Base-by-base conservation (phyloP, 2,888 invertebrate genomes). In the Caenorhabditis uteleia region DNA sequence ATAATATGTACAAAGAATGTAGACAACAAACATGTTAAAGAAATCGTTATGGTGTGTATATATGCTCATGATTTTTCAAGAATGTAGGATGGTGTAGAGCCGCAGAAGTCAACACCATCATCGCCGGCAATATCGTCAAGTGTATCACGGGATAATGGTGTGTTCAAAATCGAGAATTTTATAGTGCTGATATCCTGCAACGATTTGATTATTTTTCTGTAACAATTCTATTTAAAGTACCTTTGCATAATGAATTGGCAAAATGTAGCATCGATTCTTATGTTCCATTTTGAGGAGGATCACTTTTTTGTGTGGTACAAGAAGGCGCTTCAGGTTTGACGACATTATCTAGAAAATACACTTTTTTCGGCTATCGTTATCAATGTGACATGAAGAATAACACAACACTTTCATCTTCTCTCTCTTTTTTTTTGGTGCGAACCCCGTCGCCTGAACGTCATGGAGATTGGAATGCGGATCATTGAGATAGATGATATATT, bases 191-290 rank as follows among this genome's bases (percentile, higher is more conserved):
- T 40, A 2, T 55, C 38, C 55, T 61, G 49, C 25, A 58, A 58
- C 40, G n/a, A 20, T n/a, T 12, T 33, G 14, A 33, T 14, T 14
- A 12, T 33, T 14, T 33, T 33, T 33, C 33, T n/a, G n/a, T n/a
- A n/a, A n/a, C n/a, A n/a, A n/a, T n/a, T n/a, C n/a, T n/a, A 5
- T 7, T 8, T 1, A 6, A 34, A n/a, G 23, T 34, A 53, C 57
- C 38, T 53, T 48, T 0, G 40, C 16, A 14, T 27, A 21, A 8
- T 34, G 34, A 1, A 59, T 23, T 18, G 69, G 56, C 1, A 70
- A 33, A 29, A 70, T 59, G 46, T 66, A 70, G 34, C 69, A 70
- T 20, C 62, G 58, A 34, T 56, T 61, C 18, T 58, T 50, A 2
- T 40, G 36, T 18, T 58, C 51, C 1, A 66, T 31, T 59, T 62